Percentiles rank a stretch among this genome's conserved stretches.
phyloP scores from a whole-genome alignment of 2,113 vertebrate genomes.

The Pungitius pungitius region DNA sequence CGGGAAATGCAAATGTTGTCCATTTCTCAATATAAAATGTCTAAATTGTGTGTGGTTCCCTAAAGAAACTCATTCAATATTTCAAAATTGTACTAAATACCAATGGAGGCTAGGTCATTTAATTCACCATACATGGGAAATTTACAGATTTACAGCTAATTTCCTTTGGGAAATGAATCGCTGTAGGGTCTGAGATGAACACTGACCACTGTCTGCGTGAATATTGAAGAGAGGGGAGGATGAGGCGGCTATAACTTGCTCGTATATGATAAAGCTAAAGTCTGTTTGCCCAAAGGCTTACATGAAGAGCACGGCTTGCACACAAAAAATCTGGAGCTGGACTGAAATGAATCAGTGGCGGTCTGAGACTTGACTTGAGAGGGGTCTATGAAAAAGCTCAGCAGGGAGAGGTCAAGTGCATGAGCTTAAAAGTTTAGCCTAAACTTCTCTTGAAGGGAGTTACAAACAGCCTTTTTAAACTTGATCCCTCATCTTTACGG shows the following conservation, averaged over 20 bases:
- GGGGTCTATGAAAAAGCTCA: background rate
- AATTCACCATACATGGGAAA: conserved; percentile 65
- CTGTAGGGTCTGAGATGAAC: conserved; percentile 57
- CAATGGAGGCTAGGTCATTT: conserved; percentile 65
- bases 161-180: conserved; percentile 79
- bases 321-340: conserved; percentile 41
- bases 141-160: conserved; percentile 64
- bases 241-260: conserved; percentile 41
- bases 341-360: conserved; percentile 19
- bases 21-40: conserved; percentile 60
- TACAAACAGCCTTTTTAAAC: background rate
- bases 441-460: conserved; percentile 14
- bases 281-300: conserved; percentile 37
- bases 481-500: background rate
- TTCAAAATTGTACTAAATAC: conserved; percentile 73
- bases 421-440: conserved; percentile 18
- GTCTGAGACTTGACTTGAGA: background rate
- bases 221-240: conserved; percentile 66
- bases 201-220: conserved; percentile 73
- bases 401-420: conserved; percentile 8
- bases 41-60: conserved; percentile 52
- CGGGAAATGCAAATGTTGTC: conserved; percentile 62
- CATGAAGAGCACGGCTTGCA: conserved; percentile 19
- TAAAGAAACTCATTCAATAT: conserved; percentile 59
- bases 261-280: conserved; percentile 50